Conservation (phyloP, 2,113 vertebrate genomes). For the Bagarius yarrelli region DNA sequence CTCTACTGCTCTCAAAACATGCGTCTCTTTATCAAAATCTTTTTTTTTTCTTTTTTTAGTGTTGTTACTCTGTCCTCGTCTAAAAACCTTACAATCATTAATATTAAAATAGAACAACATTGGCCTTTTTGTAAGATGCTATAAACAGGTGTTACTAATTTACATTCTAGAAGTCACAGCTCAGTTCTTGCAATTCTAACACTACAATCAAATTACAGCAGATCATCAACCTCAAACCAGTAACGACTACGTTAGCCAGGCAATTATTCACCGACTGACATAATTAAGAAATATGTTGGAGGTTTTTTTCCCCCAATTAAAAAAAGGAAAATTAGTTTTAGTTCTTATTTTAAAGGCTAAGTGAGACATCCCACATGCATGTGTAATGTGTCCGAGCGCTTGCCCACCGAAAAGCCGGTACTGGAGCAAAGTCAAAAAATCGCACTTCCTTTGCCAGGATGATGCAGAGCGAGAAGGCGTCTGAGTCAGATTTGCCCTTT, state of each 20-base stretch:
- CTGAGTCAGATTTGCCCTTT: conserved; percentile 38
- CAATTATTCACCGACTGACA: background rate
- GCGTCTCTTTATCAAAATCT: too few species aligned
- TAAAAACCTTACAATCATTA: background rate
- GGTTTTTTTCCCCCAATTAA: background rate
- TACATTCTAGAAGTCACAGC: background rate
- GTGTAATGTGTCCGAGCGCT: conserved; percentile 24
- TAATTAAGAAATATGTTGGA: background rate
- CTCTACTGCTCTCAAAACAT: background rate
- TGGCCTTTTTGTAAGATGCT: background rate
- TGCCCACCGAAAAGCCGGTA: background rate
- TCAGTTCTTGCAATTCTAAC: background rate
- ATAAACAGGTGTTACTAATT: background rate
- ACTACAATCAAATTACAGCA: background rate
- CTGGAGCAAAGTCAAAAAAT: conserved; percentile 8
- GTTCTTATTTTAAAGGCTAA: background rate
- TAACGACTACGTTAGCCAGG: background rate
- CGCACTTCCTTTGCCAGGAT: conserved; percentile 9
- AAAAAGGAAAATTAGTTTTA: background rate
- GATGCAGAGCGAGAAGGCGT: background rate
- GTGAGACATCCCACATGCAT: conserved; percentile 4
- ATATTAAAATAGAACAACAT: background rate
- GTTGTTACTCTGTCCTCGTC: background rate
- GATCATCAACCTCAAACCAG: background rate
- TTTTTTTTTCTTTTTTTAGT: background rate